Base-by-base conservation (phyloP, 1,140 invertebrate species). In the Orius insidiosus region DNA sequence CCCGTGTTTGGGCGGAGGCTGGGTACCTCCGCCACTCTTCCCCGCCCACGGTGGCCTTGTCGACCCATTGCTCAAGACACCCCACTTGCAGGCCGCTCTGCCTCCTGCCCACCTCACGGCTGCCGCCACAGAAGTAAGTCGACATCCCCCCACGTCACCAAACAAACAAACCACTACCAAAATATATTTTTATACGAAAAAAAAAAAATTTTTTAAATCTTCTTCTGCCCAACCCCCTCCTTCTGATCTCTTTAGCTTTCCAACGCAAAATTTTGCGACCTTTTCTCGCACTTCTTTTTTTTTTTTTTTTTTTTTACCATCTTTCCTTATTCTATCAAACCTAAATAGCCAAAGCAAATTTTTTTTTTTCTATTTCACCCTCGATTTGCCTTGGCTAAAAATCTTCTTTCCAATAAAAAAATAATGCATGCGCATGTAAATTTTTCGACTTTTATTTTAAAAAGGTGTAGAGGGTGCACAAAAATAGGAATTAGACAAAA, bases 61-160 rank as follows among this genome's bases (percentile, higher is more conserved):
- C 19, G 53, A 55, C 60, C 63, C 59, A 53, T 63, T 65, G 42
- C 50, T 56, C 46, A 57, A 80, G 71, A 72, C 77, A 71, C 74
- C 75, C 68, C 76, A 78, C 66, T 72, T 80, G 64, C 72, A 71
- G 71, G 78, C 76, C 68, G 77, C 77, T 60, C 71, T 80, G 69
- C 77, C 78, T 65, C 76, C 76, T 61, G 74, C 75, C 66, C 76
- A 78, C 68, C 70, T 80, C 58, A 61, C 48, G 24, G 48, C 68
- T 58, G 63, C 65, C 59, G 66, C 63, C 50, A 58, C 59, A 56
- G 66, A 68, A 59, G 67, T 67, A 66, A 67, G 65, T 67, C 39
- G 49, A 19, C 55, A 49, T 41, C 52, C 53, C n/a, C 49, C 47
- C 48, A 38, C 41, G 35, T 44, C 41, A 45, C 40, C 52, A 24